Conservation (phyloP, 2,113 vertebrate species). For the Sinocyclocheilus maitianheensis region DNA sequence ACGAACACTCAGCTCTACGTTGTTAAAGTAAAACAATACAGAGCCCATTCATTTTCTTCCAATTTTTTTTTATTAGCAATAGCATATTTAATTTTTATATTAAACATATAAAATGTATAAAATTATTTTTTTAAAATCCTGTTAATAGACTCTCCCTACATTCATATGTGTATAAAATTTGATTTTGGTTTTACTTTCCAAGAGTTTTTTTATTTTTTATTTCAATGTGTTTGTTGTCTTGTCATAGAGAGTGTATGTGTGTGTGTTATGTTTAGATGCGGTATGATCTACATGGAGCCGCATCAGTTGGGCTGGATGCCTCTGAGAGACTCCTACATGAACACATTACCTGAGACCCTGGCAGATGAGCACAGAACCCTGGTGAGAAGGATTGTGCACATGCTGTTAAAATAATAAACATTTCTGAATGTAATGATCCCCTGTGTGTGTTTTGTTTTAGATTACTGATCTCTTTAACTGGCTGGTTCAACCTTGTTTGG, state of each 20-base stretch:
- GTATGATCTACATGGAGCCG: conserved; percentile 96
- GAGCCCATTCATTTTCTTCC: not conserved
- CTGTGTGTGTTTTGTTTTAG: conserved; percentile 69
- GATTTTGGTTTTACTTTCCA: not conserved
- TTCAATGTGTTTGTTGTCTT: not conserved
- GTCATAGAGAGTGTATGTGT: conserved; percentile 38
- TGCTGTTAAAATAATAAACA: not conserved
- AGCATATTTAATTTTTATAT: no score
- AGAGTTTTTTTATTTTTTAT: not conserved
- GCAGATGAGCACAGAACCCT: conserved; percentile 76
- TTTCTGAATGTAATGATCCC: not conserved
- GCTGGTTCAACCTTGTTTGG: conserved; percentile 86
- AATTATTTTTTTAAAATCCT: not conserved
- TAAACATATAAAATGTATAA: no score
- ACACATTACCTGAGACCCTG: conserved; percentile 80
- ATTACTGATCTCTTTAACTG: conserved; percentile 85
- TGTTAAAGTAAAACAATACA: not conserved
- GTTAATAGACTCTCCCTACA: not conserved
- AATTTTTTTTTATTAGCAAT: no score
- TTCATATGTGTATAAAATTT: not conserved
- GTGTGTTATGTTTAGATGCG: conserved; percentile 78
- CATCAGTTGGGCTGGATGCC: conserved; percentile 89
- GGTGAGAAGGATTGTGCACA: conserved; percentile 70
- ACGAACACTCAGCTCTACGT: not conserved
- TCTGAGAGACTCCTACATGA: conserved; percentile 88